A percentile compares a stretch with the other conserved stretches of the same genome.
Conservation (phyloP, 2,797 vertebrate genomes). For the Anomalospiza imberbis region DNA sequence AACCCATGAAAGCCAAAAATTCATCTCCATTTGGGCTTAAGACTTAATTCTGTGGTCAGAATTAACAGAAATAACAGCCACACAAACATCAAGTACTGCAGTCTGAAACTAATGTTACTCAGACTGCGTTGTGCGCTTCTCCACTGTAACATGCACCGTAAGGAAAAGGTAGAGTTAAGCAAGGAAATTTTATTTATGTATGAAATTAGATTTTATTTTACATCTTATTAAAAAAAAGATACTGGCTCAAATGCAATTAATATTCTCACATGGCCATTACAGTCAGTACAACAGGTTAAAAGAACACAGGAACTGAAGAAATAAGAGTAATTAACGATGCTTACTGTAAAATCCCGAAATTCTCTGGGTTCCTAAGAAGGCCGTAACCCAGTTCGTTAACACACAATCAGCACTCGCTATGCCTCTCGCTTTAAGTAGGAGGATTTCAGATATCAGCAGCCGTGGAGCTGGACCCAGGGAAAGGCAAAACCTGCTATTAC, state of each 20-base stretch:
- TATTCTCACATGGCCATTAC: neutral
- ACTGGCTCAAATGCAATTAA: neutral
- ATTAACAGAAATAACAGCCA: neutral
- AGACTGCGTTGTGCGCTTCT: neutral
- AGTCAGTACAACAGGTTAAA: neutral
- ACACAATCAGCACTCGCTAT: slow-evolving; percentile 81
- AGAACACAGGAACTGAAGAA: neutral
- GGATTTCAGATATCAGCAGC: slow-evolving; percentile 89
- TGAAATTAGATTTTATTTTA: neutral
- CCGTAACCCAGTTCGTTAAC: slow-evolving; percentile 86
- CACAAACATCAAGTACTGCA: neutral
- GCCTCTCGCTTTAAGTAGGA: slow-evolving; percentile 81
- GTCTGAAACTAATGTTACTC: neutral
- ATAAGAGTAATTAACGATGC: neutral
- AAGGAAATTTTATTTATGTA: neutral
- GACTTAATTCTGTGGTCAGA: neutral
- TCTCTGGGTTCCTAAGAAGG: slow-evolving; percentile 86
- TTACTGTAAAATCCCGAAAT: slow-evolving; percentile 85
- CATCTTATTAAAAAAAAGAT: neutral
- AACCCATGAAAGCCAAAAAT: neutral
- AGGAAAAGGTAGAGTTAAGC: neutral
- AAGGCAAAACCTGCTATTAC: slow-evolving; percentile 82
- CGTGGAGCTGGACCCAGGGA: slow-evolving; percentile 88
- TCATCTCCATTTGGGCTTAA: neutral
- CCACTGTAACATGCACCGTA: neutral